These are phyloP conservation scores for Herminia tarsipennalis DNA, from an alignment of 2,888 invertebrate genomes.

Conservation along the genomic window DNA sequence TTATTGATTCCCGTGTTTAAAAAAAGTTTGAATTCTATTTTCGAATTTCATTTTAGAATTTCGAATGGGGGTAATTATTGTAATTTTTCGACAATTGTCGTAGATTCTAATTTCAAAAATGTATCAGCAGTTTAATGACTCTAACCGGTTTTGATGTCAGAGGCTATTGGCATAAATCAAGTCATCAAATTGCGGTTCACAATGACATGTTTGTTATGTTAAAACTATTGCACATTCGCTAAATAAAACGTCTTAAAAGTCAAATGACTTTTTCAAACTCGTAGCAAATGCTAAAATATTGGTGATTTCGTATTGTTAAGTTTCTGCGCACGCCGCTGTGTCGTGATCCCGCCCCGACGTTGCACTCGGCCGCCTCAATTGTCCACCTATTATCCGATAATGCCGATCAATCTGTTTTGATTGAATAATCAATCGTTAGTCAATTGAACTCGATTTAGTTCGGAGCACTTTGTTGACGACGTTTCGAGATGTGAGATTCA, in stretches of 20 bases:
- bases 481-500: slow-evolving; percentile 25
- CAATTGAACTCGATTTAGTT: slow-evolving; percentile 80
- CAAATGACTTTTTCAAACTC: slow-evolving; percentile 9
- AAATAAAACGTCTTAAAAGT: slow-evolving; percentile 3
- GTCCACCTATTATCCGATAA: slow-evolving; percentile 78
- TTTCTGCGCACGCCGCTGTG: slow-evolving; percentile 40
- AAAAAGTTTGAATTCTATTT: slow-evolving; percentile 18
- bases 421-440: slow-evolving; percentile 84
- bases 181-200: background rate
- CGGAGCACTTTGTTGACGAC: slow-evolving; percentile 25
- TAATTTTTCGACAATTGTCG: background rate
- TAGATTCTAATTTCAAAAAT: background rate
- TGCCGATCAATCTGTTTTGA: slow-evolving; percentile 82
- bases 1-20: slow-evolving; percentile 66
- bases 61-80: slow-evolving; percentile 2
- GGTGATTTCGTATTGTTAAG: slow-evolving; percentile 13
- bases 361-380: slow-evolving; percentile 54
- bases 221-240: background rate
- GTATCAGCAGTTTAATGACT: background rate
- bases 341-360: slow-evolving; percentile 41
- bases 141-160: background rate
- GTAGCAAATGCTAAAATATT: slow-evolving; percentile 12
- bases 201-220: slow-evolving; percentile 1
- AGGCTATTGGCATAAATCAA: background rate
- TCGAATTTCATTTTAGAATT: slow-evolving; percentile 4